Evolutionary conservation across 1,140 invertebrate species (phyloP).

Genomic region (Anastrepha obliqua): DNA sequence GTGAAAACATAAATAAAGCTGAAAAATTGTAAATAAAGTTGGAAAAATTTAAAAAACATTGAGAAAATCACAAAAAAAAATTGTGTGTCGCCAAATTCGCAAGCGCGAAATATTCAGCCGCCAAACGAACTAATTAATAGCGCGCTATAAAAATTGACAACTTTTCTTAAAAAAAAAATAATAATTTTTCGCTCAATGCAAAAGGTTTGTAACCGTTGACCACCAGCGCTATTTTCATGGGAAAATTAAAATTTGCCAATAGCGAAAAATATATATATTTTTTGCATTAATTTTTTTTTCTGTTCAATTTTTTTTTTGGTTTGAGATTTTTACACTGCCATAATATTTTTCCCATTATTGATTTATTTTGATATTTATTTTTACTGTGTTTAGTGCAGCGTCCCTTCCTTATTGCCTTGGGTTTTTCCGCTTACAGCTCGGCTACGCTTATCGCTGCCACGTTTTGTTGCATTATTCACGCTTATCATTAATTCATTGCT

Average conservation of each 20-base stretch:
- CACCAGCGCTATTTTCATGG: neutral
- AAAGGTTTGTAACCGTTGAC: neutral
- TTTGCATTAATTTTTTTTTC: neutral
- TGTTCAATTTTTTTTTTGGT: no score
- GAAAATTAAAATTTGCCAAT: slow-evolving; percentile 15
- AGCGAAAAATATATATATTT: neutral
- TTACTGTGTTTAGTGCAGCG: neutral
- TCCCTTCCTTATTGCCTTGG: no score
- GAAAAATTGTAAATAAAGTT: no score
- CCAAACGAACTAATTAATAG: slow-evolving; percentile 5
- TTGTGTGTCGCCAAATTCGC: neutral
- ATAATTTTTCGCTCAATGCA: no score
- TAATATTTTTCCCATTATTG: neutral
- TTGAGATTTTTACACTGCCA: neutral
- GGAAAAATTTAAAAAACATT: no score
- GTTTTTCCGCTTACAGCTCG: neutral
- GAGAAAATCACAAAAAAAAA: no score
- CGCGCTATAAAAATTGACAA: neutral
- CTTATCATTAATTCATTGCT: slow-evolving; percentile 67
- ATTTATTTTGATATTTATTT: neutral
- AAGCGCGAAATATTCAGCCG: neutral
- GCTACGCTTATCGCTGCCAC: neutral
- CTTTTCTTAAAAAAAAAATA: neutral
- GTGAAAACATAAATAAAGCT: slow-evolving; percentile 1
- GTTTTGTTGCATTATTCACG: slow-evolving; percentile 57